Evolutionary conservation across 2,888 invertebrate species (phyloP).

Genomic region (Altica lythri): DNA sequence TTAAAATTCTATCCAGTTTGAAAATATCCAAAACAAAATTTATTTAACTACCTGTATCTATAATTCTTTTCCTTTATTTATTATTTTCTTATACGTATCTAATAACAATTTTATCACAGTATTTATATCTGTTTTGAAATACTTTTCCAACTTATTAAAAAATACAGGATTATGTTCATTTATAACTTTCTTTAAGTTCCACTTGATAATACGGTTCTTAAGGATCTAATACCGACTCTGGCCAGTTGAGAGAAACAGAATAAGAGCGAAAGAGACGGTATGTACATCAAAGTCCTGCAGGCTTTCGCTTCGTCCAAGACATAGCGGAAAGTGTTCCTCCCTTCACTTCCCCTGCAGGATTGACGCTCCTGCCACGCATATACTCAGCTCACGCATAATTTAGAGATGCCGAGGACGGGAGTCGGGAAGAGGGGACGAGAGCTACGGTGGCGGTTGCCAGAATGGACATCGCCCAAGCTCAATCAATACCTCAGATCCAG

Average conservation of each 20-base stretch:
- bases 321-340: constrained; percentile 36
- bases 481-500: constrained; percentile 56
- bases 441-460: constrained; percentile 51
- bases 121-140: no score
- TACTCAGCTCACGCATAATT: constrained; percentile 59
- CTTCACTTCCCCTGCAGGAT: constrained; percentile 42
- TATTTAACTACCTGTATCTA: no score
- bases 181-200: no score
- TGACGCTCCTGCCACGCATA: constrained; percentile 56
- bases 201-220: no score
- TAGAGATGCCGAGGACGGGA: constrained; percentile 50
- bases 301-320: constrained; percentile 47
- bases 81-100: no score
- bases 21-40: no score
- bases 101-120: no score
- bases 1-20: no score
- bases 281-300: constrained; percentile 52
- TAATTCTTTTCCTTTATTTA: no score
- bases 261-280: constrained; percentile 24
- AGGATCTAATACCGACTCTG: no score
- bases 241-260: constrained; percentile 37
- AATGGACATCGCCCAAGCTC: constrained; percentile 58
- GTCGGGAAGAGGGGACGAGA: constrained; percentile 20
- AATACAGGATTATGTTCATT: no score
- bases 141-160: no score